phyloP scores from a whole-genome alignment of 2,113 vertebrate genomes.

The Phrynosoma blainvillii region DNA sequence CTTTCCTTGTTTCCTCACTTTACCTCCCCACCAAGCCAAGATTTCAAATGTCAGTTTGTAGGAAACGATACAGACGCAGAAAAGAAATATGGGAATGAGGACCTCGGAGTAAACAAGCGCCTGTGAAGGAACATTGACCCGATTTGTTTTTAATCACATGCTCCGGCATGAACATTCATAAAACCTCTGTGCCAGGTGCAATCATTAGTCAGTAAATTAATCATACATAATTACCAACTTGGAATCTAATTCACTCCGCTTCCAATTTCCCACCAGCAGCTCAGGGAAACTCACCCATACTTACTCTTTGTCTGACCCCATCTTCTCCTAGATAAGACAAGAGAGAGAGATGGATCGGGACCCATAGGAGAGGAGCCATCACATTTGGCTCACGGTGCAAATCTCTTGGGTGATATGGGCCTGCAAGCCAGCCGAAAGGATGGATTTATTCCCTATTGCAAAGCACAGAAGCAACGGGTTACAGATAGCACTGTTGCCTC shows the following conservation, averaged over 20 bases:
- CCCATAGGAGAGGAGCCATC: constrained; percentile 62
- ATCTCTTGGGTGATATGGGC: constrained; percentile 56
- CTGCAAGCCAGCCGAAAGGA: constrained; percentile 47
- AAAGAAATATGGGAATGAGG: neutral
- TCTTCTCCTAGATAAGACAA: neutral
- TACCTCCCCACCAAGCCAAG: neutral
- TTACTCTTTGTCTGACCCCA: neutral
- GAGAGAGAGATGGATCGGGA: constrained; percentile 42
- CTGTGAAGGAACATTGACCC: constrained; percentile 42
- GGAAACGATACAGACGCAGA: neutral
- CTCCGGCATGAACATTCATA: constrained; percentile 53
- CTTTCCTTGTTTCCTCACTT: neutral
- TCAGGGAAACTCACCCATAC: constrained; percentile 41
- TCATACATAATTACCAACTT: constrained; percentile 73
- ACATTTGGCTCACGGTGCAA: constrained; percentile 54
- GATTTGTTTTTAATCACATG: constrained; percentile 51
- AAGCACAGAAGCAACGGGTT: too few relatives aligned
- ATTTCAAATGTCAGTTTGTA: neutral
- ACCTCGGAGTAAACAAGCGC: constrained; percentile 30
- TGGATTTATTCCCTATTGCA: constrained; percentile 14
- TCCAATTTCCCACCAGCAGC: constrained; percentile 65
- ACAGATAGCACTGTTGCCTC: too few relatives aligned
- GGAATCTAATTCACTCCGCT: constrained; percentile 70
- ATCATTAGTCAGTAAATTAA: constrained; percentile 77
- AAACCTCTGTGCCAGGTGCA: constrained; percentile 66